These are phyloP conservation scores for Caenorhabditis auriculariae DNA, from an alignment of 2,888 invertebrate species.

Conservation along the genomic window DNA sequence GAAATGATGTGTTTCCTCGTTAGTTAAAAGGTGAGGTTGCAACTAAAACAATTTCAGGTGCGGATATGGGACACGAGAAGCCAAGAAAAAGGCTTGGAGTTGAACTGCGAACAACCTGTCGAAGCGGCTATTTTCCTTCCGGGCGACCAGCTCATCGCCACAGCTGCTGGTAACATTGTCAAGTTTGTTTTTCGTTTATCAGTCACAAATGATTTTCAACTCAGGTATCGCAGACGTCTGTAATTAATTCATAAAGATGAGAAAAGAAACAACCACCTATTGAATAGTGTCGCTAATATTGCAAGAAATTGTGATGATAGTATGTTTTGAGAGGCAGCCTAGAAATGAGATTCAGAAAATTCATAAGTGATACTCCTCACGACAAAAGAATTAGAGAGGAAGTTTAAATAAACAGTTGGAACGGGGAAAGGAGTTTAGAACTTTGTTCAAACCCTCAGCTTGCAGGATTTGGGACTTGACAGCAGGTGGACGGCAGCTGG, in stretches of 20 bases:
- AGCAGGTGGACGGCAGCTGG: conserved; percentile 78
- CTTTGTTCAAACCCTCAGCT: neutral
- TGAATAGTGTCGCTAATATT: too few relatives aligned
- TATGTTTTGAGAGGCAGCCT: too few relatives aligned
- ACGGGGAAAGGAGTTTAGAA: too few relatives aligned
- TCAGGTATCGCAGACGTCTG: too few relatives aligned
- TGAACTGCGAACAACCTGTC: conserved; percentile 86
- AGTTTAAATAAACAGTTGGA: too few relatives aligned
- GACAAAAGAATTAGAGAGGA: too few relatives aligned
- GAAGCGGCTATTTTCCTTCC: conserved; percentile 86
- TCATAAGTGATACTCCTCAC: too few relatives aligned
- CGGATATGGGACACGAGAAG: conserved; percentile 77
- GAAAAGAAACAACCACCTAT: too few relatives aligned
- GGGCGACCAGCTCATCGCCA: conserved; percentile 84
- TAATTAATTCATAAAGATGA: too few relatives aligned
- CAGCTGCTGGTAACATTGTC: conserved; percentile 72
- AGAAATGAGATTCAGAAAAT: too few relatives aligned
- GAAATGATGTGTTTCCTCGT: neutral
- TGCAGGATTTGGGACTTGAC: conserved; percentile 83
- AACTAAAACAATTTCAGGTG: conserved; percentile 68
- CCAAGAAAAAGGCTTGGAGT: conserved; percentile 56
- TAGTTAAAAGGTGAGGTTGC: neutral
- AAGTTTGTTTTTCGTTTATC: conserved; percentile 22
- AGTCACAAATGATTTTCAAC: too few relatives aligned
- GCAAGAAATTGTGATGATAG: too few relatives aligned